phyloP scores from a whole-genome alignment of 2,888 invertebrate species.

The Metalampra italica region DNA sequence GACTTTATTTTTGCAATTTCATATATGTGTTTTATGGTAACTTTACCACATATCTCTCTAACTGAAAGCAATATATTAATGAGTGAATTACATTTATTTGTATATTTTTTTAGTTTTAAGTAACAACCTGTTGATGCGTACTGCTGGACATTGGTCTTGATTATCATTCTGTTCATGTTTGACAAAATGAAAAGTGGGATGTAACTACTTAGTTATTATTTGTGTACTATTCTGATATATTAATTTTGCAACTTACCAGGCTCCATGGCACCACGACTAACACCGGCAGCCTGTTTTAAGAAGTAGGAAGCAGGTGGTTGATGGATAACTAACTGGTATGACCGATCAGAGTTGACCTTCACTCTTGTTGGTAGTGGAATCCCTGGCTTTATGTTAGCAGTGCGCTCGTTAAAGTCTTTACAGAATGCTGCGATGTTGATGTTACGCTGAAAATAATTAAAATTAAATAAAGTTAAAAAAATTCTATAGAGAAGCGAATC shows the following conservation, averaged over 20 bases:
- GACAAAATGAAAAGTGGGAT: too few relatives aligned
- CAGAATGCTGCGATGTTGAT: conserved; percentile 97
- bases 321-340: conserved; percentile 88
- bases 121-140: too few relatives aligned
- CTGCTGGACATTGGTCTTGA: too few relatives aligned
- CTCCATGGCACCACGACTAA: conserved; percentile 87
- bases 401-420: conserved; percentile 97
- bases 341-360: conserved; percentile 90
- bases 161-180: too few relatives aligned
- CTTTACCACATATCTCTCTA: conserved; percentile 89
- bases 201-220: too few relatives aligned
- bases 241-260: conserved; percentile 38
- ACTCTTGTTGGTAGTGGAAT: conserved; percentile 92
- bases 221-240: neutral
- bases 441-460: conserved; percentile 83
- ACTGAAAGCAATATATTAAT: conserved; percentile 71
- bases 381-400: conserved; percentile 92
- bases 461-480: neutral
- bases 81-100: conserved; percentile 27
- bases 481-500: too few relatives aligned
- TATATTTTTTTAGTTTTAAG: too few relatives aligned
- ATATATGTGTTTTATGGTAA: conserved; percentile 96
- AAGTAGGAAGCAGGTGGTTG: conserved; percentile 94
- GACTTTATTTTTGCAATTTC: conserved; percentile 98
- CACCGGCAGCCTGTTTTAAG: conserved; percentile 96